These are phyloP conservation scores for Rapana venosa DNA, from an alignment of 2,888 invertebrate genomes.

Conservation along the genomic window DNA sequence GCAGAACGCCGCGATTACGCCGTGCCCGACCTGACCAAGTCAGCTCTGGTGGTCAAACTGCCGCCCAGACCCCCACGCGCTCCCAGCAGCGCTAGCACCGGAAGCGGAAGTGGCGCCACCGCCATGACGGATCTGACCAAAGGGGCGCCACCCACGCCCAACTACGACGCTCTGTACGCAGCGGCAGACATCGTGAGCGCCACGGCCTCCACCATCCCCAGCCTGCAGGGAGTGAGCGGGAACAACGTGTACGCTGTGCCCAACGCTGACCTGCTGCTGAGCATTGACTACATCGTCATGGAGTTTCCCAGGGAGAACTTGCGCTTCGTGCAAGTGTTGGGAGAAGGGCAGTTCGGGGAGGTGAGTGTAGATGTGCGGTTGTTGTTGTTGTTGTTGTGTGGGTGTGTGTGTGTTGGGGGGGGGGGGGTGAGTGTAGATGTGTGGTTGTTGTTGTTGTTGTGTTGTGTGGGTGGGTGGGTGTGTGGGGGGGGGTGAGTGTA, in stretches of 20 bases:
- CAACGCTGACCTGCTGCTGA: slow-evolving; percentile 78
- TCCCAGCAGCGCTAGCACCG: slow-evolving; percentile 55
- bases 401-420: background rate
- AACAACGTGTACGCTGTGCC: slow-evolving; percentile 80
- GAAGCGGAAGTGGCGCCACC: slow-evolving; percentile 11
- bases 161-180: slow-evolving; percentile 71
- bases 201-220: slow-evolving; percentile 69
- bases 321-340: slow-evolving; percentile 90
- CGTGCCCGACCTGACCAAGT: slow-evolving; percentile 76
- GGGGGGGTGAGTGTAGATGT: background rate
- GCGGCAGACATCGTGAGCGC: slow-evolving; percentile 70
- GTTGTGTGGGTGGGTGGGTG: background rate
- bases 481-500: background rate
- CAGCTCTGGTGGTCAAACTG: slow-evolving; percentile 69
- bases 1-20: slow-evolving; percentile 70
- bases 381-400: too few species aligned
- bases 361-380: slow-evolving; percentile 81
- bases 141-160: slow-evolving; percentile 59
- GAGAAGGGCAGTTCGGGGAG: slow-evolving; percentile 93
- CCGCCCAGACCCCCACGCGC: slow-evolving; percentile 61
- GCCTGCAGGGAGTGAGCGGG: slow-evolving; percentile 77
- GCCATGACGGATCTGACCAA: background rate
- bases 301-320: slow-evolving; percentile 91
- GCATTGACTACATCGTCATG: slow-evolving; percentile 81
- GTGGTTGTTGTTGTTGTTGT: background rate